Evolutionary conservation across 92 coral and sea anemone species (phyloP).

Genomic region (Zoanthus sansibaricus): DNA sequence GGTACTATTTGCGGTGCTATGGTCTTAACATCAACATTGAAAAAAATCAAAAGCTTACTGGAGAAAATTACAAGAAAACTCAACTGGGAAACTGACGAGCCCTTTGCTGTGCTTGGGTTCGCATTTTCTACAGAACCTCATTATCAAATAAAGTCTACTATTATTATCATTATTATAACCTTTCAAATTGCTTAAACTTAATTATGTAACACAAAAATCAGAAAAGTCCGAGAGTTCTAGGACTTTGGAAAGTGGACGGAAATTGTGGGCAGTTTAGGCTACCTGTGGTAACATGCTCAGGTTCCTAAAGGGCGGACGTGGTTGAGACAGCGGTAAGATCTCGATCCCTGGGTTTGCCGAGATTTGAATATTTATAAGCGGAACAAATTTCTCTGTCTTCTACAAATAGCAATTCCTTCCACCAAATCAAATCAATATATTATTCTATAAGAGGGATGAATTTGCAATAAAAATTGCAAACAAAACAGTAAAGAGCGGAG

Average conservation of each 20-base stretch:
- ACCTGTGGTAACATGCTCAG: no score
- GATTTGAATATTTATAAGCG: no score
- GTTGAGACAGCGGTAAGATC: no score
- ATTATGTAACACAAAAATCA: conserved; percentile 15
- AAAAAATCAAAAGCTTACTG: conserved; percentile 34
- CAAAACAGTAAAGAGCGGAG: conserved; percentile 11
- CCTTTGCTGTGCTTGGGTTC: conserved; percentile 33
- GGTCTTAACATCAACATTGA: conserved; percentile 39
- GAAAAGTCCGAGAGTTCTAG: conserved; percentile 35
- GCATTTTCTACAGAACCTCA: background rate
- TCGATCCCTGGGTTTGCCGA: no score
- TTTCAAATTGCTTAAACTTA: conserved; percentile 11
- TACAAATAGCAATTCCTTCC: conserved; percentile 30
- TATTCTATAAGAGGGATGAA: conserved; percentile 43
- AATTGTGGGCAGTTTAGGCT: conserved; percentile 28
- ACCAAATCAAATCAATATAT: conserved; percentile 37
- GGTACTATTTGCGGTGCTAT: conserved; percentile 5
- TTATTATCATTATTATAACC: background rate
- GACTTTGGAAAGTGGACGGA: conserved; percentile 48
- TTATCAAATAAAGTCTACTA: background rate
- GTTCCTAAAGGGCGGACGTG: no score
- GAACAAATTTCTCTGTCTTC: conserved; percentile 29
- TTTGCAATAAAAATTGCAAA: conserved; percentile 32
- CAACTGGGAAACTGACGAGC: conserved; percentile 47
- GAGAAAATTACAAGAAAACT: conserved; percentile 33